phyloP scores from a whole-genome alignment of 2,888 invertebrate species.

The Ditylenchus weischeri region DNA sequence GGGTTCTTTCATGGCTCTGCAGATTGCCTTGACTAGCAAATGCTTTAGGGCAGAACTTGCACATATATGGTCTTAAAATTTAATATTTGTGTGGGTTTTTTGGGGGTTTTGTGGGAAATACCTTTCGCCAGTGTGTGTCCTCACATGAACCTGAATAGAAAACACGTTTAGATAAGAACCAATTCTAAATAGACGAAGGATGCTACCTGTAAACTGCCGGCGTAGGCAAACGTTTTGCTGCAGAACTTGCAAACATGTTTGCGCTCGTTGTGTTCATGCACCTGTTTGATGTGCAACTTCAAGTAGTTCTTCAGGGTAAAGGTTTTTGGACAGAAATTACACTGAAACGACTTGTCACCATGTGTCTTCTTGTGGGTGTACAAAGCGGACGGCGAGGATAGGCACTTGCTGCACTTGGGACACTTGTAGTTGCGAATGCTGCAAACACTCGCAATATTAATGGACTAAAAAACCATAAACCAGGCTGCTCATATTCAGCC shows the following conservation, averaged over 20 bases:
- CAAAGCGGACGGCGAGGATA: slow-evolving; percentile 58
- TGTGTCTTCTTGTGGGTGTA: slow-evolving; percentile 59
- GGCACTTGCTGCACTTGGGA: slow-evolving; percentile 54
- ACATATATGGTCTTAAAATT: slow-evolving; percentile 42
- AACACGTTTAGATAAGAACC: not conserved
- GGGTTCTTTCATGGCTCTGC: slow-evolving; percentile 56
- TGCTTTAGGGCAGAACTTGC: slow-evolving; percentile 55
- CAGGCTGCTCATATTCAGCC: too few relatives aligned
- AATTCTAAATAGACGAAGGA: slow-evolving; percentile 5
- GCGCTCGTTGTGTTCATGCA: slow-evolving; percentile 56
- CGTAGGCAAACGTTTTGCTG: slow-evolving; percentile 56
- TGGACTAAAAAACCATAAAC: not conserved
- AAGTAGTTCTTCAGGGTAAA: slow-evolving; percentile 59
- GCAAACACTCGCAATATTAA: slow-evolving; percentile 3
- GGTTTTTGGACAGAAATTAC: slow-evolving; percentile 54
- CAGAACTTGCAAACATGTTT: slow-evolving; percentile 54
- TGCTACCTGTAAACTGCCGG: slow-evolving; percentile 56
- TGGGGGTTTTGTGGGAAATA: too few relatives aligned
- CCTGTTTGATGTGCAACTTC: slow-evolving; percentile 57
- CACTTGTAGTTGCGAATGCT: slow-evolving; percentile 58
- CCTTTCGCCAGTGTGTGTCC: slow-evolving; percentile 58
- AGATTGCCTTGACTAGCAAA: slow-evolving; percentile 59
- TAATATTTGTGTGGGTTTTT: too few relatives aligned
- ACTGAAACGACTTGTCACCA: slow-evolving; percentile 57
- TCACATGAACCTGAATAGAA: slow-evolving; percentile 50